phyloP scores from a whole-genome alignment of 2,113 vertebrate genomes.

The Poecilia latipinna region DNA sequence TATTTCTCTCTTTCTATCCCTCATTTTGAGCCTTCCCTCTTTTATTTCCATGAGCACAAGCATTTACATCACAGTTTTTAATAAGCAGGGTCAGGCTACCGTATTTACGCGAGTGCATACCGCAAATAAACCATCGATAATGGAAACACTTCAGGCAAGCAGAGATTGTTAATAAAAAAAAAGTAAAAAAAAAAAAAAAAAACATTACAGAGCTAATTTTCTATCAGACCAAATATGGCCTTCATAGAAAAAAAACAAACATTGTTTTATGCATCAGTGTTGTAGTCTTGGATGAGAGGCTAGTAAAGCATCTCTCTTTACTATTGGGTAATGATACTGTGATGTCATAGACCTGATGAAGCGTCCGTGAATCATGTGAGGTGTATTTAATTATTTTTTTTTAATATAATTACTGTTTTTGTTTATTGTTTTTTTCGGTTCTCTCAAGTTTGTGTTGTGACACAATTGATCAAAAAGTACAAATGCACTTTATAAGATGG shows the following conservation, averaged over 20 bases:
- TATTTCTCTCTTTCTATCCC: slow-evolving; percentile 22
- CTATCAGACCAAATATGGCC: slow-evolving; percentile 70
- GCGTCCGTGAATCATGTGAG: slow-evolving; percentile 47
- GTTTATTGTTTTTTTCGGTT: slow-evolving; percentile 7
- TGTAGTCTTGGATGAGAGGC: slow-evolving; percentile 27
- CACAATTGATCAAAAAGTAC: slow-evolving; percentile 58
- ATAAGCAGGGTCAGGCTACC: slow-evolving; percentile 38
- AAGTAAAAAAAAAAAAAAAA: slow-evolving; percentile 5
- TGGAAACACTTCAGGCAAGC: slow-evolving; percentile 28
- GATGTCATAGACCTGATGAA: slow-evolving; percentile 59
- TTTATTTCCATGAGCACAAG: slow-evolving; percentile 38
- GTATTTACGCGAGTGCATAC: slow-evolving; percentile 11
- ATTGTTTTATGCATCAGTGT: slow-evolving; percentile 57
- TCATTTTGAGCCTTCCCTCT: not conserved
- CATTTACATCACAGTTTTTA: slow-evolving; percentile 4
- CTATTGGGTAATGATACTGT: slow-evolving; percentile 52
- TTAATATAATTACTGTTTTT: slow-evolving; percentile 8
- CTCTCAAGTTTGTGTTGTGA: slow-evolving; percentile 28
- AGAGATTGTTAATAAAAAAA: slow-evolving; percentile 51
- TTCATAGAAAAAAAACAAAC: slow-evolving; percentile 47
- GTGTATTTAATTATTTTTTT: slow-evolving; percentile 7
- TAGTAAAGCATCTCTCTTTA: slow-evolving; percentile 29
- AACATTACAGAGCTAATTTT: slow-evolving; percentile 77
- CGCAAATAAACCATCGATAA: slow-evolving; percentile 29
- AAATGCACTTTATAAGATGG: slow-evolving; percentile 78